A percentile compares a stretch with the other conserved stretches of the same genome.
phyloP scores from a whole-genome alignment of 2,888 invertebrate species.

The Crioceris asparagi region DNA sequence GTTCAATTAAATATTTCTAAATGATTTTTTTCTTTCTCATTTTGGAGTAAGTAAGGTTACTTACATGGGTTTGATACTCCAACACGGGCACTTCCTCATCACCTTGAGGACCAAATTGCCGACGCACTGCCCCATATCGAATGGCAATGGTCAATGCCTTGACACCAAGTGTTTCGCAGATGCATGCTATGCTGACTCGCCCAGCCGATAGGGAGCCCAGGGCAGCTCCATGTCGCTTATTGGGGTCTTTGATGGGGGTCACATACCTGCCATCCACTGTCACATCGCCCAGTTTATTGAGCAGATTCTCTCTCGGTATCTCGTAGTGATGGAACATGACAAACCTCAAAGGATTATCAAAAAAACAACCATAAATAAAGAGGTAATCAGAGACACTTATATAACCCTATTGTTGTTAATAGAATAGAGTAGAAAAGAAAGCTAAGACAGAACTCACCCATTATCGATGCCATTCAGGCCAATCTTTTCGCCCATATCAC shows the following conservation, averaged over 20 bases:
- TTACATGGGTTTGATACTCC: conserved; percentile 83
- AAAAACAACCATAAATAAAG: too few relatives aligned
- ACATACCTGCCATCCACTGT: conserved; percentile 73
- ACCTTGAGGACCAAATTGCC: conserved; percentile 75
- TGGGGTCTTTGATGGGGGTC: conserved; percentile 69
- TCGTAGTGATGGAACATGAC: conserved; percentile 70
- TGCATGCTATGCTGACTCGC: conserved; percentile 62
- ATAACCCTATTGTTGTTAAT: not conserved
- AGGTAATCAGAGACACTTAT: too few relatives aligned
- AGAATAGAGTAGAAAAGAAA: not conserved
- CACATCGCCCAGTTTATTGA: conserved; percentile 82
- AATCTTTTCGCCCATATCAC: conserved; percentile 88
- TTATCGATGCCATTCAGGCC: conserved; percentile 90
- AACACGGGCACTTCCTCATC: conserved; percentile 70
- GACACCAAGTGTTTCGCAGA: conserved; percentile 51
- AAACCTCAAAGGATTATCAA: conserved; percentile 42
- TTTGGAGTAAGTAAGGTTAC: too few relatives aligned
- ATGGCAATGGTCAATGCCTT: conserved; percentile 75
- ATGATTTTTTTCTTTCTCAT: too few relatives aligned
- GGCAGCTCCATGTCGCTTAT: conserved; percentile 74
- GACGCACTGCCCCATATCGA: conserved; percentile 75
- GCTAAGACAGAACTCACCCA: conserved; percentile 48
- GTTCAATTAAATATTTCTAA: too few relatives aligned
- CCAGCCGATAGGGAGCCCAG: conserved; percentile 76
- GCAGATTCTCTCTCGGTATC: conserved; percentile 64